phyloP scores from a whole-genome alignment of 2,888 invertebrate genomes.

The Heliconius charithonia region DNA sequence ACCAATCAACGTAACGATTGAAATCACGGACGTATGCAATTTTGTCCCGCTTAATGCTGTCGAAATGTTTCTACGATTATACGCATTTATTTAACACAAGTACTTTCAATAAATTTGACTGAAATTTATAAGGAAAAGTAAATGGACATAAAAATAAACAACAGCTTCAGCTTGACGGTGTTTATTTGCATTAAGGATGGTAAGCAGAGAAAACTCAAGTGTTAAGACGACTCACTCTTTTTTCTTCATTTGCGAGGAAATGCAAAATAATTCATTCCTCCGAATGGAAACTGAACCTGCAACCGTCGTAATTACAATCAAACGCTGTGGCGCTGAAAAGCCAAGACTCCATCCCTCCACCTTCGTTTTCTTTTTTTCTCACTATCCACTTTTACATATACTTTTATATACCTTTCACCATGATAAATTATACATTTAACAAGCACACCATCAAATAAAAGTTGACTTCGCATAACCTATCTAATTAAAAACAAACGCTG shows the following conservation, averaged over 20 bases:
- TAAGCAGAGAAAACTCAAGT: too few species aligned
- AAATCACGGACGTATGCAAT: conserved; percentile 34
- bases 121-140: neutral
- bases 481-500: conserved; percentile 40
- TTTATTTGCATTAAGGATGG: too few species aligned
- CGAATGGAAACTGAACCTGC: neutral
- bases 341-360: too few species aligned
- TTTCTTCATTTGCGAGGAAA: too few species aligned
- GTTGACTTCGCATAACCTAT: conserved; percentile 25
- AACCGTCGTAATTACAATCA: neutral
- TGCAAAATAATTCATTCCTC: neutral
- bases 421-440: neutral
- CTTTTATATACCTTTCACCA: neutral
- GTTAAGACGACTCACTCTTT: too few species aligned
- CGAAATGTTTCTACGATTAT: neutral
- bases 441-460: conserved; percentile 9
- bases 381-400: neutral
- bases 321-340: neutral
- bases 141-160: too few species aligned
- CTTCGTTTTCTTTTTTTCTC: neutral
- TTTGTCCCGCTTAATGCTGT: neutral
- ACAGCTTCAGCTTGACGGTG: neutral
- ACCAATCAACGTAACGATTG: conserved; percentile 27
- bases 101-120: neutral
- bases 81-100: neutral